Evolutionary conservation across 2,797 vertebrate species (phyloP).

Genomic region (Xenops minutus): DNA sequence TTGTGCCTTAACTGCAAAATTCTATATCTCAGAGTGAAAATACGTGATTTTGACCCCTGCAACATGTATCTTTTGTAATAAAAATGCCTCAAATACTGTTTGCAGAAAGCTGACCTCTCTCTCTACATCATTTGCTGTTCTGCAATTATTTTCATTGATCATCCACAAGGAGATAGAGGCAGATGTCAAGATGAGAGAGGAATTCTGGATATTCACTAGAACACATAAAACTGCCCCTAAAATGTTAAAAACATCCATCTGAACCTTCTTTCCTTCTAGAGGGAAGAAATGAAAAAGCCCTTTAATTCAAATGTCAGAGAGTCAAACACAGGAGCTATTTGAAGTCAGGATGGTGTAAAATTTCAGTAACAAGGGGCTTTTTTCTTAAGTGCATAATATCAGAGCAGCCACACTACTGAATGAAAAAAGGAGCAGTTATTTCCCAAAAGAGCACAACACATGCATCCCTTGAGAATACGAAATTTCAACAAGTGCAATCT

Average conservation of each 20-base stretch:
- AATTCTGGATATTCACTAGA: neutral
- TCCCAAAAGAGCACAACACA: neutral
- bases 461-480: neutral
- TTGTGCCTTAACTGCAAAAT: neutral
- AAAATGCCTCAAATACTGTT: neutral
- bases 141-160: neutral
- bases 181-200: neutral
- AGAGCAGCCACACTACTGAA: neutral
- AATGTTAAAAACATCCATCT: neutral
- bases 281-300: neutral
- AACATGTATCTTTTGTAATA: neutral
- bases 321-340: neutral
- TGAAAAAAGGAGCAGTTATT: neutral
- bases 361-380: neutral
- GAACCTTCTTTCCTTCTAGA: neutral
- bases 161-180: neutral
- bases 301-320: neutral
- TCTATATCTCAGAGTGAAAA: neutral
- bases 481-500: neutral
- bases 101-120: neutral
- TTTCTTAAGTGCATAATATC: neutral
- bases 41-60: neutral
- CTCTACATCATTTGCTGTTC: neutral
- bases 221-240: neutral
- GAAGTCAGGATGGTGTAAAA: neutral